Percentiles rank a stretch among this genome's conserved stretches.
Evolutionary conservation across 2,113 vertebrate species (phyloP).

Genomic region (Carassius carassius): DNA sequence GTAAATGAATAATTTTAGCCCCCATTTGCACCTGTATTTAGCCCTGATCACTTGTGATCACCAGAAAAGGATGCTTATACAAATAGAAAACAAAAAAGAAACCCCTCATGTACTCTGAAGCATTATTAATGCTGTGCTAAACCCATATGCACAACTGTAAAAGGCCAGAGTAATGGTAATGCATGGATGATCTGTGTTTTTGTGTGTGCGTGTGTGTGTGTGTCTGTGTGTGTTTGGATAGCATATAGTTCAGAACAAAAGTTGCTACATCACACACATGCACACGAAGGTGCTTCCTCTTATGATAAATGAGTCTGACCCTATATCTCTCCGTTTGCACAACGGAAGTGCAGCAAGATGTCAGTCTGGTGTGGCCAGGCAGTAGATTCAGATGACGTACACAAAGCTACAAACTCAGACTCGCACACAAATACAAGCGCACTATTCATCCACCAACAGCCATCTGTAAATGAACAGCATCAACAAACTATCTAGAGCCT

Average conservation of each 20-base stretch:
- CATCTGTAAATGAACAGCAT: not conserved
- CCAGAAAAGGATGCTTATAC: not conserved
- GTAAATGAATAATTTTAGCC: no score
- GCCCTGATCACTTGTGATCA: not conserved
- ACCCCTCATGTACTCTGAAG: not conserved
- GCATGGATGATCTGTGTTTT: not conserved
- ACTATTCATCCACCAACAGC: not conserved
- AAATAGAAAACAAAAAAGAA: not conserved
- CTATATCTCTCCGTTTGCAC: slow-evolving; percentile 5
- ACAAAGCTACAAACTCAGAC: not conserved
- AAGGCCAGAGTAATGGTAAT: not conserved
- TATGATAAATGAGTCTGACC: slow-evolving; percentile 34
- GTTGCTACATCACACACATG: slow-evolving; percentile 3
- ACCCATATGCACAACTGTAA: not conserved
- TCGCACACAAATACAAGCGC: not conserved
- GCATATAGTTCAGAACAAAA: not conserved
- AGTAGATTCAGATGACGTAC: slow-evolving; percentile 1
- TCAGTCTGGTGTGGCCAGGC: not conserved
- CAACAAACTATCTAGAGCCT: not conserved
- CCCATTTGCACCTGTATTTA: not conserved
- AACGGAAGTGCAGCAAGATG: slow-evolving; percentile 7
- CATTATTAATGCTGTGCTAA: not conserved
- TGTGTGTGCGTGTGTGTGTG: not conserved
- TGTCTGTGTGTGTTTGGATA: not conserved
- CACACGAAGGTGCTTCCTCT: not conserved